Evolutionary conservation across 2,888 invertebrate species (phyloP).

Genomic region (Dione juno): DNA sequence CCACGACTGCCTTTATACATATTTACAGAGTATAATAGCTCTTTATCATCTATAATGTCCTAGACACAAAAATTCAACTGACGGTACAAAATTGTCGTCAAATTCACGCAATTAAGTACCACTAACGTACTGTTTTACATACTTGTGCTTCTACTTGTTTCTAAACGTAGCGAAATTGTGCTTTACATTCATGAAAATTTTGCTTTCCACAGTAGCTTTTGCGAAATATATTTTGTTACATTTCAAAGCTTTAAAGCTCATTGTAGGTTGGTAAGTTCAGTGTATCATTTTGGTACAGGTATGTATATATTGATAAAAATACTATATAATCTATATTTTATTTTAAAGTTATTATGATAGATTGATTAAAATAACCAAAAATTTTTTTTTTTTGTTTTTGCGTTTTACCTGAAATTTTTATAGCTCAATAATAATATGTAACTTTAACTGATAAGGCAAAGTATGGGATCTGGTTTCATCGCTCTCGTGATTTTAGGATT

Average conservation of each 20-base stretch:
- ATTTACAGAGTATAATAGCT: no score
- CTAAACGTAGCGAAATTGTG: slow-evolving; percentile 29
- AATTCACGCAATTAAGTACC: slow-evolving; percentile 25
- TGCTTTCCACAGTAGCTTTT: slow-evolving; percentile 14
- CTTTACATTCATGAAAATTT: slow-evolving; percentile 28
- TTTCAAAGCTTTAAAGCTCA: slow-evolving; percentile 15
- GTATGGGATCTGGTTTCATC: no score
- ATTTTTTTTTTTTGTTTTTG: no score
- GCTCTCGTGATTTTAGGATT: no score
- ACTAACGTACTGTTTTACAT: slow-evolving; percentile 11
- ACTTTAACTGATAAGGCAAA: no score
- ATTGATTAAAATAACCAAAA: no score
- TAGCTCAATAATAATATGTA: no score
- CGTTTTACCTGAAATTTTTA: no score
- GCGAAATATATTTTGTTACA: slow-evolving; percentile 4
- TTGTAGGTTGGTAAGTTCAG: background rate
- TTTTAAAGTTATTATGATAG: no score
- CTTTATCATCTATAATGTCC: background rate
- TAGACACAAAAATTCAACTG: background rate
- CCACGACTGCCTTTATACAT: no score
- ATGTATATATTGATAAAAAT: no score
- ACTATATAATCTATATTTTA: no score
- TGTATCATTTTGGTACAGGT: background rate
- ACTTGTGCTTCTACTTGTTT: slow-evolving; percentile 15
- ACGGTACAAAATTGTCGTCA: background rate